phyloP scores from a whole-genome alignment of 2,113 vertebrate genomes.

The Microtus pennsylvanicus region DNA sequence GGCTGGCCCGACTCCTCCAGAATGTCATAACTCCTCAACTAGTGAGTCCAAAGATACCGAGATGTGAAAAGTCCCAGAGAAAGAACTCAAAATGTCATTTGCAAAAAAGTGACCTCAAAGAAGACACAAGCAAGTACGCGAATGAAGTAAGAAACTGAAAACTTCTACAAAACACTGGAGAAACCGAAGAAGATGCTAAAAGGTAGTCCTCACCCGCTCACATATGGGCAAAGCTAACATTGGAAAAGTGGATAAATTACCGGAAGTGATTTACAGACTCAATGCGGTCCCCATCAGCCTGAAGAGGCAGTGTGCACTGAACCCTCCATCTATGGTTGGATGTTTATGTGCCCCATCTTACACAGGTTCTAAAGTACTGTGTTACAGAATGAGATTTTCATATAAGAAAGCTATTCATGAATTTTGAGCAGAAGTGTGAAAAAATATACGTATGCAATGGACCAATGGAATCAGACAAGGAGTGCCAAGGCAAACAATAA shows the following conservation, averaged over 20 bases:
- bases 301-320: background rate
- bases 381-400: background rate
- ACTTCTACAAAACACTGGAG: background rate
- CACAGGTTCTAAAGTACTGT: background rate
- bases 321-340: background rate
- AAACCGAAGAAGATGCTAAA: background rate
- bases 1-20: background rate
- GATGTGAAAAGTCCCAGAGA: background rate
- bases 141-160: background rate
- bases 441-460: background rate
- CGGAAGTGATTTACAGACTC: background rate
- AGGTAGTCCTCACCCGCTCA: background rate
- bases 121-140: background rate
- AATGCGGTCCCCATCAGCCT: background rate
- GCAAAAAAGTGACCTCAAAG: background rate
- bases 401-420: background rate
- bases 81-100: background rate
- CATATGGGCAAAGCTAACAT: background rate
- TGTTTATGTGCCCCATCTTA: background rate
- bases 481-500: background rate
- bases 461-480: background rate
- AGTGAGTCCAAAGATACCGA: background rate
- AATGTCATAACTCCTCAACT: no score
- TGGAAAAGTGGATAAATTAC: background rate
- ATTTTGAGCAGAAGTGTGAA: background rate